Percentiles rank a stretch among this genome's conserved stretches.
phyloP scores from a whole-genome alignment of 2,113 vertebrate genomes.

The Macrotis lagotis region DNA sequence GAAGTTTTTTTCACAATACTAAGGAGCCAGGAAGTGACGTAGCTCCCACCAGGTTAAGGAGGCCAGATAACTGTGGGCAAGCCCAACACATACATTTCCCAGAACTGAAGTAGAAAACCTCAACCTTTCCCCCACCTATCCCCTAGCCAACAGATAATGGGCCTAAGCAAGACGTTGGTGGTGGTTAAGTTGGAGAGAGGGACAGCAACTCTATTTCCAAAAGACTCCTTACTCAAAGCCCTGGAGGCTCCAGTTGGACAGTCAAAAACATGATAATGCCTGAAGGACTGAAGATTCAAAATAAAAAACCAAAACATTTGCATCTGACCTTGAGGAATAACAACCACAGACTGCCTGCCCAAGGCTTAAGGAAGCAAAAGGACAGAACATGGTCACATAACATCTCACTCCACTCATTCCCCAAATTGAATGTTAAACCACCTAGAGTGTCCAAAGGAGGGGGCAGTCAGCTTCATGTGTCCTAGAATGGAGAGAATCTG shows the following conservation, averaged over 20 bases:
- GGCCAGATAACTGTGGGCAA: background rate
- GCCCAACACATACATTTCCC: background rate
- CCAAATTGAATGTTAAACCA: background rate
- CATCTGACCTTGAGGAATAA: background rate
- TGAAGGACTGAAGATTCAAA: background rate
- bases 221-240: no score
- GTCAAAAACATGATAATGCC: background rate
- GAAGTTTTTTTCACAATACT: background rate
- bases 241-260: background rate
- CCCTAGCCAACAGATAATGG: background rate
- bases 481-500: background rate
- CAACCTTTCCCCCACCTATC: background rate
- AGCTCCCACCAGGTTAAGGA: background rate
- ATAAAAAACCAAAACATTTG: background rate
- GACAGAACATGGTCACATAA: background rate
- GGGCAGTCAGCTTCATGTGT: background rate
- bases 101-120: background rate
- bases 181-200: background rate
- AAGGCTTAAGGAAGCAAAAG: background rate
- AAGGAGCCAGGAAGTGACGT: background rate
- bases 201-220: no score
- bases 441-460: background rate
- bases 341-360: no score
- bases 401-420: background rate
- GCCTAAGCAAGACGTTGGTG: background rate